A percentile compares a stretch with the other conserved stretches of the same genome.
Conservation (phyloP, 2,888 invertebrate genomes). For the Stictocephala bisonia region DNA sequence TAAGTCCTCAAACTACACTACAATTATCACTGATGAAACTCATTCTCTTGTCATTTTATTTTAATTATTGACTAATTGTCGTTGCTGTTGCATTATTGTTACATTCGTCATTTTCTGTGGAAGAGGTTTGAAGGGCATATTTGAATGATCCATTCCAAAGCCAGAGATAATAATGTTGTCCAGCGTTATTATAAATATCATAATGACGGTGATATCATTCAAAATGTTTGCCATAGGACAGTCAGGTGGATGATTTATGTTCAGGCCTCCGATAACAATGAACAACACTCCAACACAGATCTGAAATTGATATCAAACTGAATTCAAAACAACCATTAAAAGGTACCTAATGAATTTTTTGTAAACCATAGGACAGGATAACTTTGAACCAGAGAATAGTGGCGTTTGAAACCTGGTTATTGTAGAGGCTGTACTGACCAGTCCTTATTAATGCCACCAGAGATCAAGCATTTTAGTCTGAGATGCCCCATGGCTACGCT, state of each 20-base stretch:
- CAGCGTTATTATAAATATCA: conserved; percentile 84
- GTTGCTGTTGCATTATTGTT: not conserved
- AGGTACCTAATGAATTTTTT: not conserved
- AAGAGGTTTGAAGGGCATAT: conserved; percentile 15
- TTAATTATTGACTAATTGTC: not conserved
- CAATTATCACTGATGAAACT: no score
- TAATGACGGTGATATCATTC: conserved; percentile 83
- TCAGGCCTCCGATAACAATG: conserved; percentile 84
- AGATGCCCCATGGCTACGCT: no score
- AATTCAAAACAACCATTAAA: conserved; percentile 47
- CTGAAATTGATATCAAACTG: conserved; percentile 69
- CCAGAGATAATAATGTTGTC: conserved; percentile 85
- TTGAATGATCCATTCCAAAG: conserved; percentile 77
- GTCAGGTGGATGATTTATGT: conserved; percentile 80
- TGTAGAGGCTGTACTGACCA: no score
- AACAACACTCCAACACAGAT: conserved; percentile 84
- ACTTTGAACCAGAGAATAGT: no score
- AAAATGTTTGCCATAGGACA: conserved; percentile 81
- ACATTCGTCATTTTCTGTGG: conserved; percentile 10
- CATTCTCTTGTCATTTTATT: not conserved
- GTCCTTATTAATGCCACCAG: no score
- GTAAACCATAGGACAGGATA: no score
- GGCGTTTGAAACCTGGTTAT: no score
- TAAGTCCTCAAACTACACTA: no score
- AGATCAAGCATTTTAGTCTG: no score